These are phyloP conservation scores for Hetaerina titia DNA, from an alignment of 2,888 invertebrate species.

Conservation along the genomic window DNA sequence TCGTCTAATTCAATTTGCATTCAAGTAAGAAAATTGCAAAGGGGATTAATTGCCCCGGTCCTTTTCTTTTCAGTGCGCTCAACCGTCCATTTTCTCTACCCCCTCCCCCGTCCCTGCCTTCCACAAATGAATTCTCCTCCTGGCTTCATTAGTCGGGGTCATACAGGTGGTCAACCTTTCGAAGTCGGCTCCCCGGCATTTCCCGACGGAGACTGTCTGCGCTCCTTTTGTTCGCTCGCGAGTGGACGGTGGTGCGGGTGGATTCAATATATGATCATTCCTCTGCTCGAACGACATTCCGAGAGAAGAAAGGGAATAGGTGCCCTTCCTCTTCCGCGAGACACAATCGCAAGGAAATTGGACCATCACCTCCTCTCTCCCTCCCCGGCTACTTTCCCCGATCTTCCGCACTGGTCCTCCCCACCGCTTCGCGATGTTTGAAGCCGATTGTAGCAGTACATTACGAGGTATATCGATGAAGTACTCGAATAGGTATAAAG, in stretches of 20 bases:
- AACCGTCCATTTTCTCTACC: conserved; percentile 41
- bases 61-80: background rate
- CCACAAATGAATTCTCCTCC: background rate
- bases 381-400: background rate
- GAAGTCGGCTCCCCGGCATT: conserved; percentile 61
- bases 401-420: too few species aligned
- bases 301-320: background rate
- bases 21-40: background rate
- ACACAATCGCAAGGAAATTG: background rate
- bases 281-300: background rate
- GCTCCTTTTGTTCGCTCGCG: background rate
- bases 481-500: too few species aligned
- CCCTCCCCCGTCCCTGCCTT: background rate
- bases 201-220: background rate
- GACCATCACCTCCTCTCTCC: background rate
- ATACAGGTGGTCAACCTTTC: conserved; percentile 68
- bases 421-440: too few species aligned
- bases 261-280: background rate
- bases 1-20: background rate
- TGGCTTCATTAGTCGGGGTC: conserved; percentile 51
- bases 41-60: background rate
- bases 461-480: too few species aligned
- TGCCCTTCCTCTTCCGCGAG: background rate
- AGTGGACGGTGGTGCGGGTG: background rate
- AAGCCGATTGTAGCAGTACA: too few species aligned